Base-by-base conservation (phyloP, 2,113 vertebrate genomes). In the Semnornis frantzii region DNA sequence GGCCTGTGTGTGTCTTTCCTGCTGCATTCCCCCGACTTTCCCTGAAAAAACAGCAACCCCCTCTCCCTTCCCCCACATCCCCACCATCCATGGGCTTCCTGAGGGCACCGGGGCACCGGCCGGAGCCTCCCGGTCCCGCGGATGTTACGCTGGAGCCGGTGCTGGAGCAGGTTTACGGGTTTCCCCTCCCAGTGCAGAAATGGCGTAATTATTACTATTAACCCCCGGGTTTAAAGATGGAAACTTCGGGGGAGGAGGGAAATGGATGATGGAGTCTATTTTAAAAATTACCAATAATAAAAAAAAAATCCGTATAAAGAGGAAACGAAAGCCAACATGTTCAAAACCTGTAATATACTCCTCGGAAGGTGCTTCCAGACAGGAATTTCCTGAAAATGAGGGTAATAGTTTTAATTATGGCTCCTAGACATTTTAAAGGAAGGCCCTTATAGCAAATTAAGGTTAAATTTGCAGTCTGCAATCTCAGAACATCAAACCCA, bases 341-440 rank as follows among this genome's bases (percentile, higher is more conserved):
- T 87, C 87, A 78, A 96, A 90, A 90, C 93, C 89, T 92, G 92
- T 81, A 95, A 94, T 85, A 89, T 89, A 93, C 85, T 96, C 94
- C 94, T 97, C 92, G 79, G 94, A 96, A 96, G 96, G 95, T 93
- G 93, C 96, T 97, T 97, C 95, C 96, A 97, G 96, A 95, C 96
- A 97, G 96, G 96, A 96, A 96, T 97, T 97, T 97, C 96, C 96
- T 96, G 92, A 95, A 96, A 97, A 95, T 76, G 92, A 97, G 94
- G 95, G 93, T 94, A 95, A 97, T 94, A 84, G 95, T 95, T 96
- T 97, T 96, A 96, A 96, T 95, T 94, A 95, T 93, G 94, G 94
- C 93, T 96, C 89, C 92, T 92, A 97, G 93, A 94, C 91, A 91
- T 96, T 97, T 97, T 93, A 95, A 95, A 97, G 92, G 87, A 95